Conservation (phyloP, 2,113 vertebrate genomes). For the Chitala chitala region DNA sequence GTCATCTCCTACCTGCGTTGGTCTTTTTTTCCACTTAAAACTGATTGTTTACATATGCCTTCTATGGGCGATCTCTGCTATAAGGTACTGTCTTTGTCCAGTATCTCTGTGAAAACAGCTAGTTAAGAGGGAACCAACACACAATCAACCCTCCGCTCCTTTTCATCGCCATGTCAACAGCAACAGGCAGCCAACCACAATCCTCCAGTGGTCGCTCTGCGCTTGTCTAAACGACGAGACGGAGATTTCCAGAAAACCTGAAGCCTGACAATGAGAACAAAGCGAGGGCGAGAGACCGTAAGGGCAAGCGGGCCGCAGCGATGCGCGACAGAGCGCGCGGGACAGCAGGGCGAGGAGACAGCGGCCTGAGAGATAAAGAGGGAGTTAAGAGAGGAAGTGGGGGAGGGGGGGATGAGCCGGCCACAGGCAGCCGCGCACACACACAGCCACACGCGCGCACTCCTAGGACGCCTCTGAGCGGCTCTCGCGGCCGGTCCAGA, state of each 20-base stretch:
- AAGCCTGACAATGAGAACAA: not conserved
- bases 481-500: not conserved
- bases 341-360: not conserved
- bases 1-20: too few relatives aligned
- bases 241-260: not conserved
- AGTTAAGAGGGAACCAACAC: too few relatives aligned
- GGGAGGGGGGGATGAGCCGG: not conserved
- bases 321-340: not conserved
- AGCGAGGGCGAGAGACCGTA: not conserved
- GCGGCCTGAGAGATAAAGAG: slow-evolving; percentile 5
- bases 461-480: too few relatives aligned
- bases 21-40: too few relatives aligned
- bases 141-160: too few relatives aligned
- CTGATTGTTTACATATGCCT: too few relatives aligned
- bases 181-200: too few relatives aligned
- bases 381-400: not conserved
- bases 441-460: not conserved
- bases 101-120: too few relatives aligned
- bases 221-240: not conserved
- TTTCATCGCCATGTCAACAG: too few relatives aligned
- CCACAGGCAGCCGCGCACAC: not conserved
- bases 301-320: not conserved
- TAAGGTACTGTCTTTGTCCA: too few relatives aligned
- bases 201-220: too few relatives aligned
- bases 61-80: too few relatives aligned